Conservation (phyloP, 2,113 vertebrate genomes). For the Lasiurus cinereus region DNA sequence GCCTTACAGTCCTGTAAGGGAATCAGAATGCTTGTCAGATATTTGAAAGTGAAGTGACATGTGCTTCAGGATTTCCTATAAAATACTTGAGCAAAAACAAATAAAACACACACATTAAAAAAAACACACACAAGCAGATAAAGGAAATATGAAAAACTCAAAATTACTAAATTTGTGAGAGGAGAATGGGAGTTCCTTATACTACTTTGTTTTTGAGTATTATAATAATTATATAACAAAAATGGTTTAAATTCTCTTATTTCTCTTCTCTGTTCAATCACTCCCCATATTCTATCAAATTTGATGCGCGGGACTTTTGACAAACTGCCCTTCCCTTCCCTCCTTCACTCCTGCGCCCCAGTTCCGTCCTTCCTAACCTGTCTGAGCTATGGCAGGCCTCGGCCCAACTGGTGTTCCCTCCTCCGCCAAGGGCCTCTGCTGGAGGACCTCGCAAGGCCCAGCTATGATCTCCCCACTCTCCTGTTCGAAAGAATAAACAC, state of each 20-base stretch:
- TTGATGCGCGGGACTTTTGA: neutral
- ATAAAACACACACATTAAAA: neutral
- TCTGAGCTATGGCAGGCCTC: neutral
- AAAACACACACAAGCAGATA: no score
- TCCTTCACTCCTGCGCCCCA: neutral
- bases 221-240: neutral
- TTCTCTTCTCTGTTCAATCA: neutral
- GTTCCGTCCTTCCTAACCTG: no score
- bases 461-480: neutral
- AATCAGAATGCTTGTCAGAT: neutral
- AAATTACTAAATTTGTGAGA: neutral
- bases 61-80: neutral
- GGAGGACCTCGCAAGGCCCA: neutral
- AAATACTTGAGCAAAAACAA: neutral
- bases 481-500: neutral
- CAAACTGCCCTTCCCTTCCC: neutral
- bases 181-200: neutral
- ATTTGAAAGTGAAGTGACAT: neutral
- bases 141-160: neutral
- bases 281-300: neutral
- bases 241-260: neutral
- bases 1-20: neutral
- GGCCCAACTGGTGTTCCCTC: neutral
- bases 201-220: neutral
- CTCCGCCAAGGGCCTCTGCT: accelerated